Evolutionary conservation across 2,797 vertebrate genomes (phyloP), one percentile per base, ranked within the genome.

Genomic region (Kryptolebias ocellatus): DNA sequence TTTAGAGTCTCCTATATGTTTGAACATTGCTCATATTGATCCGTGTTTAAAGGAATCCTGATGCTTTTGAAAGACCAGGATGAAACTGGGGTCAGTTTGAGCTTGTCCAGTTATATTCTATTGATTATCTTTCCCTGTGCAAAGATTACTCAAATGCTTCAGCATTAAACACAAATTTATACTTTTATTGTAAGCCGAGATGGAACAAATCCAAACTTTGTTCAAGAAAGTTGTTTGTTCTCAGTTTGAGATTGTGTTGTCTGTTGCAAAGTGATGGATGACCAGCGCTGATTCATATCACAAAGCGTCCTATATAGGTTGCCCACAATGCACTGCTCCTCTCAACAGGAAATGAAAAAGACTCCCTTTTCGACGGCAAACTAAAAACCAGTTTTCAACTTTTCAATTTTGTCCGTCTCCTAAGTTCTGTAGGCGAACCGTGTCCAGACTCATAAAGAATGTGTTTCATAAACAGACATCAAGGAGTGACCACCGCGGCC

Each of bases 271-370:
- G 60, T 92, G 90, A 90, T 88, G 82, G 83, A 92, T 88, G 82
- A 86, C 83, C 84, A 42, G 66, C 62, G 3, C 64, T 39, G 76
- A 86, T 88, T 86, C 71, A 34, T 79, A 87, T 84, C 87, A 37
- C 76, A 54, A 55, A 81, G 39, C 52, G 58, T 72, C 68, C 84
- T 74, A 68, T 82, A 82, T 79, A 29, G 77, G 72, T 78, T 61
- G 58, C 83, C 85, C 81, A 88, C 81, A 83, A 87, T 84, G 80
- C 84, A 82, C 66, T 56, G 79, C 81, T 80, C 83, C 85, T 39
- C 64, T 74, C 77, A 72, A 86, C 88, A 91, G 90, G 91, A 92
- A 90, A 91, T 90, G 84, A 89, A 82, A 84, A 78, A 62, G 66
- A 62, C 76, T 82, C 82, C 63, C 73, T 59, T 24, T 80, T 70